These are phyloP conservation scores for Ichneumoninae sp. DNA, from an alignment of 2,888 invertebrate species.

Conservation along the genomic window DNA sequence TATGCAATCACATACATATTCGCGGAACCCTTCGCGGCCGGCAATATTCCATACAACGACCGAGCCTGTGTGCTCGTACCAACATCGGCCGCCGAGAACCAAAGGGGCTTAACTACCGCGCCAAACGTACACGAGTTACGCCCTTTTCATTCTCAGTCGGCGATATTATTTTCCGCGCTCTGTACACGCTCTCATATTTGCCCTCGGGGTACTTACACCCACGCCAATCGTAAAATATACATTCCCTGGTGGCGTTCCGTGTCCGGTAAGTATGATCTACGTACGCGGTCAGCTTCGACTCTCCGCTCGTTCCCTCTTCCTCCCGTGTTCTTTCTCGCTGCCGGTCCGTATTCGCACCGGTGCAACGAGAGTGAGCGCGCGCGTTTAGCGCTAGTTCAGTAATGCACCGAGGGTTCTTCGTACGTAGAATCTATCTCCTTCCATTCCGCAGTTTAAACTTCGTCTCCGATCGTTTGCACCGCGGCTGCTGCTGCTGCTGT, in stretches of 20 bases:
- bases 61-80: background rate
- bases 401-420: slow-evolving; percentile 15
- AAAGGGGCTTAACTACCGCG: background rate
- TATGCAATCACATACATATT: slow-evolving; percentile 38
- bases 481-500: slow-evolving; percentile 30
- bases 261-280: slow-evolving; percentile 71
- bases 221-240: slow-evolving; percentile 70
- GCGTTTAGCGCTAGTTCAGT: slow-evolving; percentile 19
- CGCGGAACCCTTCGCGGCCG: slow-evolving; percentile 35
- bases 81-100: background rate
- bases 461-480: slow-evolving; percentile 33
- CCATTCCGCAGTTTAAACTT: background rate
- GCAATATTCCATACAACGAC: slow-evolving; percentile 21
- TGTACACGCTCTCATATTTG: slow-evolving; percentile 55
- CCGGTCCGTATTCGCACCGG: background rate
- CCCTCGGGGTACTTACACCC: slow-evolving; percentile 67
- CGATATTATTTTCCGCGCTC: slow-evolving; percentile 4
- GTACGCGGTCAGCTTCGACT: slow-evolving; percentile 60
- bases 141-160: background rate
- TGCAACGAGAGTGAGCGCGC: slow-evolving; percentile 34
- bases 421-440: slow-evolving; percentile 24
- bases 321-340: background rate
- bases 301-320: slow-evolving; percentile 29
- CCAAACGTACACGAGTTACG: background rate
- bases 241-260: slow-evolving; percentile 66